Base-by-base conservation (phyloP, 2,888 invertebrate genomes). In the Acleris cristana region DNA sequence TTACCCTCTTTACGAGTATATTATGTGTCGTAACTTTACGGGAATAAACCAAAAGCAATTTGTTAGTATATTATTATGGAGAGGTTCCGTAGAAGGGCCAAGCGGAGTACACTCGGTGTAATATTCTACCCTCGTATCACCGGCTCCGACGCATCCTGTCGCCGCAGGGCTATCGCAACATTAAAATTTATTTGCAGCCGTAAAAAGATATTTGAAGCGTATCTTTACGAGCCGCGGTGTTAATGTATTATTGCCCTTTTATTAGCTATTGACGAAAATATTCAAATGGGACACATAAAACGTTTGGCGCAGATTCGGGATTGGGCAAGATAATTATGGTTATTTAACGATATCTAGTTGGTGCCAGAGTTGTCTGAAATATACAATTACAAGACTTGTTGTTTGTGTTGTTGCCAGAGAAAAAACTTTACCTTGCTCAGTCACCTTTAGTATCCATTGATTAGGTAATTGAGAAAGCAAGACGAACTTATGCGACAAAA, bases 101-200 rank as follows among this genome's bases (percentile, higher is more conserved):
- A 59, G 61, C 54, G 44, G 65, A 67, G 67, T 69, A 63, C 64
- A 67, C 70, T 64, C 62, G 62, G 72, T 71, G 71, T 73, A 75
- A 77, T 83, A 89, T 89, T 82, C 89, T 76, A 80, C 82, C 83
- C 85, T 88, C 88, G 87, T 84, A 80, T 79, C 74, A 73, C 49
- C 72, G 78, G 70, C 74, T 79, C 78, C 79, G 76, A 80, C 82
- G 81, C 86, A 88, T 89, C 90, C 90, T 88, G 88, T 78, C 84
- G 84, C 73, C 77, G 72, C 77, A 87, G 86, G 84, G 82, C 73
- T 81, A 70, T 69, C 60, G 65, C 61, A 52, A 62, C 51, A 51
- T 66, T 61, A 55, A 65, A 53, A 58, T 58, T 63, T 67, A 67
- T 63, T 63, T 40, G 58, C 48, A 23, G 45, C 61, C 67, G 63